Conservation (phyloP, 2,888 invertebrate species). For the Beris morrisii region DNA sequence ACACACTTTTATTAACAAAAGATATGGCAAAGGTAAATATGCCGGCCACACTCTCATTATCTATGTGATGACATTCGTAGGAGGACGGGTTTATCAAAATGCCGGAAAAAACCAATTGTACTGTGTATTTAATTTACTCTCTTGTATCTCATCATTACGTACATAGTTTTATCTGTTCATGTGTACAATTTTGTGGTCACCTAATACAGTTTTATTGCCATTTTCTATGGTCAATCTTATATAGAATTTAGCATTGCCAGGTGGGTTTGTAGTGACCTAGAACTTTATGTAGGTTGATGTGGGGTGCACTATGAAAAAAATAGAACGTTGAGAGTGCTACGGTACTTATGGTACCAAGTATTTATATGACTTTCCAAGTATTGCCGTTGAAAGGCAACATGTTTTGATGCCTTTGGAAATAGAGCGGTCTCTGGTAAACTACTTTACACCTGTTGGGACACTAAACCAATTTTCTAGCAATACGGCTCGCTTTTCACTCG, state of each 20-base stretch:
- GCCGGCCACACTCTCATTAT: slow-evolving; percentile 34
- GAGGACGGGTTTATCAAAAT: slow-evolving; percentile 40
- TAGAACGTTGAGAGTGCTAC: too few relatives aligned
- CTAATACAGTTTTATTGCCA: not conserved
- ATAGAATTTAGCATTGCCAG: slow-evolving; percentile 19
- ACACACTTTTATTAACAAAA: not conserved
- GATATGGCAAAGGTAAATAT: slow-evolving; percentile 28
- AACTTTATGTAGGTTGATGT: slow-evolving; percentile 17
- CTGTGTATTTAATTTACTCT: slow-evolving; percentile 50
- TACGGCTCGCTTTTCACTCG: too few relatives aligned
- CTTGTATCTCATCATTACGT: slow-evolving; percentile 30
- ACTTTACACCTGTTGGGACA: too few relatives aligned
- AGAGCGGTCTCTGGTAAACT: too few relatives aligned
- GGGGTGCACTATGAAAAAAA: slow-evolving; percentile 3
- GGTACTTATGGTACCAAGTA: too few relatives aligned
- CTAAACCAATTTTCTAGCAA: too few relatives aligned
- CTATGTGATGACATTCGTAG: slow-evolving; percentile 41
- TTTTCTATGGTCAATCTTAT: not conserved
- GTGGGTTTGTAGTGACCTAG: slow-evolving; percentile 19
- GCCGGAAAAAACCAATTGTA: slow-evolving; percentile 58
- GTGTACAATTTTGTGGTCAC: slow-evolving; percentile 8
- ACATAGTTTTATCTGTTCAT: slow-evolving; percentile 10
- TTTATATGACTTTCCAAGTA: too few relatives aligned
- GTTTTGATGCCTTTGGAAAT: too few relatives aligned
- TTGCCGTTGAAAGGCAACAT: too few relatives aligned